Evolutionary conservation across 2,797 vertebrate species (phyloP).

Genomic region (Labroides dimidiatus): DNA sequence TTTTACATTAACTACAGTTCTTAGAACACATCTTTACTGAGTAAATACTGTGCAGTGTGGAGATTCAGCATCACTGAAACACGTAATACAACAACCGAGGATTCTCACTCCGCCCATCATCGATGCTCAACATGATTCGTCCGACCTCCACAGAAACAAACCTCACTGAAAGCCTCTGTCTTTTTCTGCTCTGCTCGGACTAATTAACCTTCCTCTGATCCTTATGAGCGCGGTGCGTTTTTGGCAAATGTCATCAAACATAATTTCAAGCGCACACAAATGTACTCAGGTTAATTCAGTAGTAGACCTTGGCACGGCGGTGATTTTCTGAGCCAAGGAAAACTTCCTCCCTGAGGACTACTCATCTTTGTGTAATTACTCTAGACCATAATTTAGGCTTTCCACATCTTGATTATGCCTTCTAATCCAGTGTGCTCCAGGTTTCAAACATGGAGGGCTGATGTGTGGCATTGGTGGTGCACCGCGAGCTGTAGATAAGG

Average conservation of each 20-base stretch:
- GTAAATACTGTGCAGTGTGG: no score
- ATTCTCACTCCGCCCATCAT: neutral
- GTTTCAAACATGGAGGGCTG: slow-evolving; percentile 19
- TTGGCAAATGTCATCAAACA: slow-evolving; percentile 26
- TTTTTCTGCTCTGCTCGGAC: neutral
- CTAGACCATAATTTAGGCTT: slow-evolving; percentile 19
- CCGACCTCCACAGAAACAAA: neutral
- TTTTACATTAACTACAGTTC: no score
- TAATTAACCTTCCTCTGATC: slow-evolving; percentile 14
- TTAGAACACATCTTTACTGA: no score
- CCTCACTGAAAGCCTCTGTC: neutral
- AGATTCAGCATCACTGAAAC: no score
- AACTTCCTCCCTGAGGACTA: slow-evolving; percentile 33
- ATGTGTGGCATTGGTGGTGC: slow-evolving; percentile 6
- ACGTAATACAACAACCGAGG: no score
- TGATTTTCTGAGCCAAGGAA: slow-evolving; percentile 38
- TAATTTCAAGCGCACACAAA: slow-evolving; percentile 30
- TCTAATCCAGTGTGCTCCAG: slow-evolving; percentile 17
- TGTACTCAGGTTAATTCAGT: slow-evolving; percentile 25
- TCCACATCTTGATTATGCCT: slow-evolving; percentile 39
- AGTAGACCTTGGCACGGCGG: slow-evolving; percentile 15
- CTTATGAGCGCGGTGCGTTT: slow-evolving; percentile 6
- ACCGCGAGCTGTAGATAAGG: slow-evolving; percentile 1
- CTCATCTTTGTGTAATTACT: slow-evolving; percentile 42
- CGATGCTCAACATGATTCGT: no score